These are phyloP conservation scores for Strix aluco DNA, from an alignment of 2,113 vertebrate genomes.

Conservation along the genomic window DNA sequence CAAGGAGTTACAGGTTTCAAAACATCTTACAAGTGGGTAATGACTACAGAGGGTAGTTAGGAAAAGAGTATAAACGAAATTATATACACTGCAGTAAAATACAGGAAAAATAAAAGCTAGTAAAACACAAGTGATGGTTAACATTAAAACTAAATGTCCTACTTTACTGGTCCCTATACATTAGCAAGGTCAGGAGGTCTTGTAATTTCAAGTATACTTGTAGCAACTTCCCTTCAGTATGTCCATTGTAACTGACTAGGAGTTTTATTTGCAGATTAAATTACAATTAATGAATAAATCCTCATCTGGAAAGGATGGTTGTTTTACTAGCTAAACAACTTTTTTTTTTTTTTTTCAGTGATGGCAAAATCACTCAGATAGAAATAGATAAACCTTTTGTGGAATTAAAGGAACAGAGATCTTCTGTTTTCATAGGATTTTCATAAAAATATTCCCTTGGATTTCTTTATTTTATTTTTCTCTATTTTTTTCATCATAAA, in stretches of 20 bases:
- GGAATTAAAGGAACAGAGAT: not conserved
- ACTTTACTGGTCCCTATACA: too few species aligned
- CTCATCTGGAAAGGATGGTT: not conserved
- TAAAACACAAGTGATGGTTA: too few species aligned
- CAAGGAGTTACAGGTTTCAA: too few species aligned
- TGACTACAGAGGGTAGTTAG: too few species aligned
- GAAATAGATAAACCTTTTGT: not conserved
- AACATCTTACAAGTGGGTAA: too few species aligned
- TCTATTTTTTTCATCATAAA: not conserved
- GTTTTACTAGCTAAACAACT: not conserved
- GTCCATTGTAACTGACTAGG: not conserved
- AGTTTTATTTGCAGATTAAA: not conserved
- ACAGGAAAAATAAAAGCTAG: too few species aligned
- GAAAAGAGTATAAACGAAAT: too few species aligned
- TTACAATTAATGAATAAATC: not conserved
- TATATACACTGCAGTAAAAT: too few species aligned
- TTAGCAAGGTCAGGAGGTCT: too few species aligned
- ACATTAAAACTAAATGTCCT: too few species aligned
- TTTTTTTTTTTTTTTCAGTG: not conserved
- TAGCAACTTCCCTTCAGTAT: not conserved
- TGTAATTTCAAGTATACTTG: too few species aligned
- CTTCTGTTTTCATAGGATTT: not conserved
- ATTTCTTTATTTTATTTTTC: not conserved
- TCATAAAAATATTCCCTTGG: not conserved
- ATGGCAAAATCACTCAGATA: not conserved